Evolutionary conservation across 2,888 invertebrate species (phyloP).

Genomic region (Barypeithes pellucidus): DNA sequence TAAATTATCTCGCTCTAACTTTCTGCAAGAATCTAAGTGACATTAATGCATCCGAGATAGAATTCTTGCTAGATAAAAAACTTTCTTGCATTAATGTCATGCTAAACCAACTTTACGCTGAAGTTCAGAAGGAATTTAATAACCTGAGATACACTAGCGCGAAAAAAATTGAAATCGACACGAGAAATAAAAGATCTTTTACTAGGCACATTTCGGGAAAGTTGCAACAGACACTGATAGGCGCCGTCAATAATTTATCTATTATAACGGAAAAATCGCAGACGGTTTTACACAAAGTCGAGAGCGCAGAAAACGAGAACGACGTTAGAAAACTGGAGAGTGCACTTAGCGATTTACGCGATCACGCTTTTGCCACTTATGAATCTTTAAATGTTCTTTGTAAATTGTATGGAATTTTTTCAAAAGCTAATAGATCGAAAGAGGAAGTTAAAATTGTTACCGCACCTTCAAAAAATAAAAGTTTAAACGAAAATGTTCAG

Average conservation of each 20-base stretch:
- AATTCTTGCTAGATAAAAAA: conserved; percentile 47
- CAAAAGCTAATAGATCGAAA: conserved; percentile 46
- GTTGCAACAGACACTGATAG: conserved; percentile 57
- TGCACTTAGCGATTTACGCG: conserved; percentile 56
- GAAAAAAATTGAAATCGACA: conserved; percentile 51
- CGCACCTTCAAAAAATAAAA: not conserved
- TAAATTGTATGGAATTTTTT: conserved; percentile 58
- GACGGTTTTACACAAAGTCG: conserved; percentile 53
- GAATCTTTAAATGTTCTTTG: conserved; percentile 62
- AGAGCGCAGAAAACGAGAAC: conserved; percentile 36
- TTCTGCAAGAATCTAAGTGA: conserved; percentile 41
- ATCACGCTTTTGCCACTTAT: conserved; percentile 59
- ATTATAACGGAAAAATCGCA: conserved; percentile 59
- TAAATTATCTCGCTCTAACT: conserved; percentile 57
- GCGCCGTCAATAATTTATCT: conserved; percentile 57
- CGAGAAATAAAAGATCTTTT: conserved; percentile 26
- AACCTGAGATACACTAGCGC: conserved; percentile 51
- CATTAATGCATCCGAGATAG: conserved; percentile 1
- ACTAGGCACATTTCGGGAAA: conserved; percentile 51
- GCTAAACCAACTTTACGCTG: conserved; percentile 42
- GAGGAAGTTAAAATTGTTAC: not conserved
- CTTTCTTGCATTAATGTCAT: conserved; percentile 45
- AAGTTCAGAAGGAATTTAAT: conserved; percentile 55
- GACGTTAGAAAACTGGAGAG: conserved; percentile 50
- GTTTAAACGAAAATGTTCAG: not conserved